Conservation (phyloP, 2,797 vertebrate species). For the Microhierax caerulescens region DNA sequence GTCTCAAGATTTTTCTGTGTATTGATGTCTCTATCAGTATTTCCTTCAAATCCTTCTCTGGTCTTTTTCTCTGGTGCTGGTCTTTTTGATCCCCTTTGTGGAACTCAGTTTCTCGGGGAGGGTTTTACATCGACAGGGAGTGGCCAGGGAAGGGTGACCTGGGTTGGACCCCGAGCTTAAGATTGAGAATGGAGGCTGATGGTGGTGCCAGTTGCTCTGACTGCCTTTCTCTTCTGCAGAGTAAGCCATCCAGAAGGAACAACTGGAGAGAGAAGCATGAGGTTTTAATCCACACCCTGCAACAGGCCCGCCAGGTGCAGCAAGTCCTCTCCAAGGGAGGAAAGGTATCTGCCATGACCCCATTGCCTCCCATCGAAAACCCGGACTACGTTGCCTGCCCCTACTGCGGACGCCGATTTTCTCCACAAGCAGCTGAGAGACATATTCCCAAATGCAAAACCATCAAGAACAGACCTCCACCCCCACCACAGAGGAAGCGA, state of each 20-base stretch:
- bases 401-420: slow-evolving; percentile 78
- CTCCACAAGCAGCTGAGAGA: slow-evolving; percentile 75
- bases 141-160: not conserved
- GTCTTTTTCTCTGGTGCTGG: no score
- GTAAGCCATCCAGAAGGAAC: slow-evolving; percentile 63
- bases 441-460: slow-evolving; percentile 81
- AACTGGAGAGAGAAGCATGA: slow-evolving; percentile 77
- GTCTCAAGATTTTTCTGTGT: not conserved
- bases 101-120: not conserved
- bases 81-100: not conserved
- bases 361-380: slow-evolving; percentile 62
- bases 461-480: slow-evolving; percentile 74
- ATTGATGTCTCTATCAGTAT: not conserved
- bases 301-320: slow-evolving; percentile 63
- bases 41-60: not conserved
- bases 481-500: slow-evolving; percentile 37
- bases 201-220: not conserved
- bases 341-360: slow-evolving; percentile 52
- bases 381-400: slow-evolving; percentile 79
- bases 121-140: not conserved
- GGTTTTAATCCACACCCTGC: slow-evolving; percentile 70
- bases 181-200: not conserved
- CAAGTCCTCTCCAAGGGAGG: slow-evolving; percentile 61
- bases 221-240: slow-evolving; percentile 34
- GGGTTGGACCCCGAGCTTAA: not conserved